These are phyloP conservation scores for Cercopithecus mona DNA, from an alignment of 2,113 vertebrate genomes.

Conservation along the genomic window DNA sequence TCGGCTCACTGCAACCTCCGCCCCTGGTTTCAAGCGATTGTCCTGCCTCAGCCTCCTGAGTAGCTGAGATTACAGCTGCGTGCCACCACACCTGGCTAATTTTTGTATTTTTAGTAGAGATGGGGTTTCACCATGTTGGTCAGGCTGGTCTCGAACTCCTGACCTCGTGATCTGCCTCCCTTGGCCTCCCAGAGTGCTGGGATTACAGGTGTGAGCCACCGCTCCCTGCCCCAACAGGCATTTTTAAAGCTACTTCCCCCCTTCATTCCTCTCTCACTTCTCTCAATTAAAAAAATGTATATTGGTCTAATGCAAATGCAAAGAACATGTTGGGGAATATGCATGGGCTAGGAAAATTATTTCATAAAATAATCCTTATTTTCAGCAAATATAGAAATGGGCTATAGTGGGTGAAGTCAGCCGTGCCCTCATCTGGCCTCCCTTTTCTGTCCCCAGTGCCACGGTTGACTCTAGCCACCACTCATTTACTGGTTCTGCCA, in stretches of 20 bases:
- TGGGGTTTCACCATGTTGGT: too few species aligned
- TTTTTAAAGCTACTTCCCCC: background rate
- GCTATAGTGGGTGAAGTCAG: background rate
- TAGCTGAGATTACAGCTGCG: too few species aligned
- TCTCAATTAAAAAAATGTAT: background rate
- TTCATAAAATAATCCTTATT: background rate
- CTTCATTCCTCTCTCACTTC: background rate
- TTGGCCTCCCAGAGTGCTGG: too few species aligned
- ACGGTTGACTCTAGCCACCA: background rate
- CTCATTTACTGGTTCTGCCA: background rate
- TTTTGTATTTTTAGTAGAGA: too few species aligned
- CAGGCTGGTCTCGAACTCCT: too few species aligned
- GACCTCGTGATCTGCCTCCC: too few species aligned
- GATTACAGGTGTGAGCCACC: too few species aligned
- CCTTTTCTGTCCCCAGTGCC: background rate
- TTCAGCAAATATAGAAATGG: background rate
- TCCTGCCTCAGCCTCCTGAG: too few species aligned
- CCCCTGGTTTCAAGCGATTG: too few species aligned
- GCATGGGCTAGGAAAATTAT: background rate
- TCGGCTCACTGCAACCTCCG: too few species aligned
- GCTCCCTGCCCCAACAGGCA: background rate
- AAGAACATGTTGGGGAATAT: background rate
- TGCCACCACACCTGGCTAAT: too few species aligned
- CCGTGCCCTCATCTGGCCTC: rapidly evolving
- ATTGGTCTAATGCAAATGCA: background rate